Base-by-base conservation (phyloP, 2,888 invertebrate genomes). In the Folsomia manolachei region DNA sequence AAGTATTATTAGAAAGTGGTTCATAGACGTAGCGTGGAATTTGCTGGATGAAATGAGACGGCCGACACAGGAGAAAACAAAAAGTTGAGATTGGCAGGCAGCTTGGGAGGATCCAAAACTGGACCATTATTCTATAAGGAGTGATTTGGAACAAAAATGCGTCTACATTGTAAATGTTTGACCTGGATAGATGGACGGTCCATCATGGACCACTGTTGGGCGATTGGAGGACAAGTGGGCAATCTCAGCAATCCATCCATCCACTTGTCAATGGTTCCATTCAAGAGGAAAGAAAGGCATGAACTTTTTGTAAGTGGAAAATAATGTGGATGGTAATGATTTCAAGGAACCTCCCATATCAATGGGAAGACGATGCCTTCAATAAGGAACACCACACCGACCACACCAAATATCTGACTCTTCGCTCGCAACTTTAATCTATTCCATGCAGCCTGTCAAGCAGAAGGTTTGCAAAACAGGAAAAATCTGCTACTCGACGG, bases 241-340 rank as follows among this genome's bases (percentile, higher is more conserved):
- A 63, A 63, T 63, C 27, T 63, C 63, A n/a, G 21, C 62, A 62
- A 27, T 27, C 27, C 18, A 56, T 56, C 56, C 56, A 56, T 56
- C 27, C 19, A 63, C 2, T 27, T 27, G 26, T 27, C 63, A 63
- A 27, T 63, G n/a, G 63, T 63, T 23, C 27, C 63, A 63, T 63
- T 26, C 24, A 63, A 9, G 63, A 24, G 24, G 19, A 63, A 63
- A 63, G 21, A 63, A 24, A 27, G 27, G 27, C n/a, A 1, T 27
- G 27, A 63, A 63, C 26, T 63, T 63, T 63, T 27, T 27, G 39
- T 66, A 66, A 66, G 65, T 66, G 65, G 65, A 51, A 39, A 52
- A 21, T 52, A 66, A 66, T 66, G 52, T 39, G 27, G 2, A 27
- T 66, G n/a, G 65, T 66, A 66, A 66, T 66, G 65, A 66, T 66